phyloP scores from a whole-genome alignment of 2,113 vertebrate species.

The Haemorhous mexicanus region DNA sequence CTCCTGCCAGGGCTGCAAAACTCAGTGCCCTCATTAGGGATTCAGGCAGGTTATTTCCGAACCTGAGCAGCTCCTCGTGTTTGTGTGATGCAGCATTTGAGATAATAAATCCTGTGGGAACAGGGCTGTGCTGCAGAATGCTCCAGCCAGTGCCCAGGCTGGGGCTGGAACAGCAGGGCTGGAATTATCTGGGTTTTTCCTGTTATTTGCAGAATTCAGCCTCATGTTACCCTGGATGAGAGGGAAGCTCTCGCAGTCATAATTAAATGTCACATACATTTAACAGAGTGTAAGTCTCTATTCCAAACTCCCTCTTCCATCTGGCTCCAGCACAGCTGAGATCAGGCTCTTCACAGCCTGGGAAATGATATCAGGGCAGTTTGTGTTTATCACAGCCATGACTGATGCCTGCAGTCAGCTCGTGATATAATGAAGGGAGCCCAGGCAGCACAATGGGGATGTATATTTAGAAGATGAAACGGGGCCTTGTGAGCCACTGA shows the following conservation, averaged over 20 bases:
- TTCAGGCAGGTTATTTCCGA: neutral
- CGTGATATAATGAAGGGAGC: neutral
- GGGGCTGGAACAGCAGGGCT: neutral
- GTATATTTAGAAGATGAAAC: neutral
- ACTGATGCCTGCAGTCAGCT: constrained; percentile 7
- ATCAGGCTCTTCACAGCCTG: neutral
- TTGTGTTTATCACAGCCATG: neutral
- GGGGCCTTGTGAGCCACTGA: neutral
- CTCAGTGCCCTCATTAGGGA: neutral
- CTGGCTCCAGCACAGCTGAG: constrained; percentile 25
- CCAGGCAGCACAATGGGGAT: neutral
- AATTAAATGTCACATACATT: constrained; percentile 45
- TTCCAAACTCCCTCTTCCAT: constrained; percentile 8
- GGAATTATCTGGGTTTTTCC: neutral
- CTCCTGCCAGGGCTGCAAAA: neutral
- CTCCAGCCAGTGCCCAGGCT: neutral
- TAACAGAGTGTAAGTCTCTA: neutral
- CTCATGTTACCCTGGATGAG: neutral
- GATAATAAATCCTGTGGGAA: neutral
- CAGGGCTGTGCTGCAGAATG: neutral
- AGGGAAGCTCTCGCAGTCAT: neutral
- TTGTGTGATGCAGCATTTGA: neutral
- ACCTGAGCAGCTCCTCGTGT: neutral
- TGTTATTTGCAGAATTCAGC: neutral
- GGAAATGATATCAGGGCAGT: neutral